These are phyloP conservation scores for Meta bourneti DNA, from an alignment of 2,888 invertebrate species.

Conservation along the genomic window DNA sequence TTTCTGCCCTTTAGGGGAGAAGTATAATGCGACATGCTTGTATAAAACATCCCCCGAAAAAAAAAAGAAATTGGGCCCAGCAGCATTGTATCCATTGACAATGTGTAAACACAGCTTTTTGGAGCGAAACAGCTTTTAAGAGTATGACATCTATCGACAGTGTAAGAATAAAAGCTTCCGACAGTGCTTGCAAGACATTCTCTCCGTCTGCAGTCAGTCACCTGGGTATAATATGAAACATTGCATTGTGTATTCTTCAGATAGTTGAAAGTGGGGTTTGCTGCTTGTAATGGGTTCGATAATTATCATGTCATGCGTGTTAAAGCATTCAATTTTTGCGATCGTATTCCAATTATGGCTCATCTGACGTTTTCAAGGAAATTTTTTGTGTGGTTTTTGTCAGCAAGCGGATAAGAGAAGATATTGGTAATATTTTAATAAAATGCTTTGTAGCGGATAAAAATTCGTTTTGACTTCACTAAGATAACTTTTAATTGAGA, in stretches of 20 bases:
- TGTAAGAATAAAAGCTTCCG: not conserved
- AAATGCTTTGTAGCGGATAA: too few species aligned
- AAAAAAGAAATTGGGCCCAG: not conserved
- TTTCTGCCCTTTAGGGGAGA: not conserved
- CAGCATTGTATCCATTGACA: slow-evolving; percentile 26
- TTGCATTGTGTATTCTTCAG: not conserved
- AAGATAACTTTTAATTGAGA: too few species aligned
- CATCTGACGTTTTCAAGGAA: too few species aligned
- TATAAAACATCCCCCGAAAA: slow-evolving; percentile 36
- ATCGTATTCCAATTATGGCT: too few species aligned
- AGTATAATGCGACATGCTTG: slow-evolving; percentile 23
- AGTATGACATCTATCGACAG: slow-evolving; percentile 21
- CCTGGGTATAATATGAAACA: not conserved
- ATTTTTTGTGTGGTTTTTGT: too few species aligned
- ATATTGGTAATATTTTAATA: too few species aligned
- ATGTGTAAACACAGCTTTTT: slow-evolving; percentile 10
- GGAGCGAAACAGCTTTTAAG: slow-evolving; percentile 38
- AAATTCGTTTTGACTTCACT: too few species aligned
- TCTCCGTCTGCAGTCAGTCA: not conserved
- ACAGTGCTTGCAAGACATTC: not conserved
- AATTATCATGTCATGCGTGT: not conserved
- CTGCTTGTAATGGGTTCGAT: not conserved
- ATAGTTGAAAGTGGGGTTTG: not conserved
- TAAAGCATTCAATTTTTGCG: not conserved
- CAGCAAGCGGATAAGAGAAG: too few species aligned